Evolutionary conservation across 2,888 invertebrate genomes (phyloP), one percentile per base, ranked within the genome.

Genomic region (Nomada ferruginata): DNA sequence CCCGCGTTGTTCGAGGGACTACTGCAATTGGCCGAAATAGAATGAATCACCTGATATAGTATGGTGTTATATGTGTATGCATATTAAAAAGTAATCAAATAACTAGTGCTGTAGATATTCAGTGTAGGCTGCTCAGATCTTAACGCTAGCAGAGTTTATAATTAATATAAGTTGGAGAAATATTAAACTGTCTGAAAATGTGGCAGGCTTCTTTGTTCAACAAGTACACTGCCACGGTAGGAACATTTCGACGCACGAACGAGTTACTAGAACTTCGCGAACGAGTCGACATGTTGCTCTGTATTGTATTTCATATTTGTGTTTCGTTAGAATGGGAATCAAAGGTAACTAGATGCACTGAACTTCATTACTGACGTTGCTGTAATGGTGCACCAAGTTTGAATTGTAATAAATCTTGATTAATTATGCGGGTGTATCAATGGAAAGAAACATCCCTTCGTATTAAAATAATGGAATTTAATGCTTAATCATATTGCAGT

Each of bases 201-300:
- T 26, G 26, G 57, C 26, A 23, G 20, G 15, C n/a, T 57, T 65
- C 64, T 55, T 64, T 64, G 47, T 65, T 57, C n/a, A 18, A 36
- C 60, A 60, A 73, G 47, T 57, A 20, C 15, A n/a, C 47, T 44
- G 73, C 29, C 47, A 29, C 9, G 44, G n/a, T 47, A 42, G 44
- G 26, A 47, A n/a, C 11, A 47, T 26, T 15, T 47, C 57, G 7
- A 42, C 42, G 52, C 42, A 44, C 29, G 65, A 29, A 36, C 47
- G 52, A 65, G 47, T 57, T 73, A 29, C 57, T 7, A 36, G 20
- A 65, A 73, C 29, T 57, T 73, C 44, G 73, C 36, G 57, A 55
- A n/a, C 29, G 47, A 57, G 65, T 73, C 29, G 65, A 65, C 65
- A 55, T 20, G 36, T 59, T n/a, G 42, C 47, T 59, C 36, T 57